Base-by-base conservation (phyloP, 1,140 invertebrate genomes). In the Epicauta chinensis region DNA sequence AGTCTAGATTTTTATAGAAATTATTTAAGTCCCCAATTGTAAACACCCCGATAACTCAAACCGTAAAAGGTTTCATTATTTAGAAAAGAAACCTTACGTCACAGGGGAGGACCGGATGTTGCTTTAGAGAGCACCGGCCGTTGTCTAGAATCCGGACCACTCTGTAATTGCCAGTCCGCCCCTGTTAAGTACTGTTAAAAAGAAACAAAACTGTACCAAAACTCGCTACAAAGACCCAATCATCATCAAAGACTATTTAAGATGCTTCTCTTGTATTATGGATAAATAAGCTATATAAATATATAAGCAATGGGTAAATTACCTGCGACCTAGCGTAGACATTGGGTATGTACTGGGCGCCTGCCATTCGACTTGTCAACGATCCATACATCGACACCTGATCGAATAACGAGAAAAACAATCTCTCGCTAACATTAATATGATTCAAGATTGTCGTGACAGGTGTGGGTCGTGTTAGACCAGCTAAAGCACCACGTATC, bases 291-390 rank as follows among this genome's bases (percentile, higher is more conserved):
- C 29, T 15, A 11, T 3, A 45, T 43, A 43, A 30, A 29, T 43
- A 14, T 43, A 43, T 2, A 29, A 43, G 16, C 5, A 43, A 2
- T 29, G n/a, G 3, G 30, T 29, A 10, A 29, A 36, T 53, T 58
- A 73, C 75, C 67, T 81, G 77, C 7, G 78, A 85, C 70, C 87
- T 90, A 2, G 87, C 86, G 68, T 96, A 95, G 62, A 93, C 83
- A 57, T 86, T 81, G 43, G 95, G 95, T 45, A 97, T 83, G 72
- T 91, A 98, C 38, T 85, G 81, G 44, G 86, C 83, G 63, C 86
- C 86, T 52, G 80, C 73, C 60, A 84, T 79, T 55, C 84, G 82
- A 2, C 91, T 92, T 47, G 86, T 88, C 1, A 97, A 65, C 30
- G 79, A 74, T 1, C 93, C 95, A 49, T 82, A 81, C 14, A 91